Evolutionary conservation across 1,140 invertebrate species (phyloP), one percentile per base, ranked within the genome.

Genomic region (Pseudachorutes palmiensis): DNA sequence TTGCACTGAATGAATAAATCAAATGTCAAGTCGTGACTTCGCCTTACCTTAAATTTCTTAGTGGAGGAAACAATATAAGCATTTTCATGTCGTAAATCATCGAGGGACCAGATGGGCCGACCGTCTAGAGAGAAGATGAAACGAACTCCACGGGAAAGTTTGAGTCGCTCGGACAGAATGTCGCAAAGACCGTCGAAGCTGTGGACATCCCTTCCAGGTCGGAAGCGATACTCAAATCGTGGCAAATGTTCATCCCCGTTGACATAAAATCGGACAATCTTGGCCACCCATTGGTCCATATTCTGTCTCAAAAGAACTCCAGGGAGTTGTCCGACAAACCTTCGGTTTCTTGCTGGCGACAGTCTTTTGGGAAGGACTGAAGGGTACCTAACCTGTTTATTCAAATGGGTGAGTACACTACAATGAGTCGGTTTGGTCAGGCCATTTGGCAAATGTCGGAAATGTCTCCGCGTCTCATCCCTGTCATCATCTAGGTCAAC

Each of bases 221-320:
- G 90, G 75, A 96, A 93, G 48, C 91, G 86, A 75, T 92, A 88
- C 77, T 92, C 90, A 24, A 93, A 83, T 0, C 92, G 91, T 48
- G 90, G 90, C 78, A 89, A 92, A 76, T 93, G 92, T 0, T 88
- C 88, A 78, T 96, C 92, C 2, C 93, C 93, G 84, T 96, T 97
- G 75, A 89, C 87, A 79, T 90, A 97, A 78, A 97, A 95, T 0
- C 88, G 87, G 41, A 96, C 89, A 28, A 91, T 80, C 62, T 74
- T 82, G 0, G 91, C 91, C 70, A 88, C 85, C 89, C 90, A 93
- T 74, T 90, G 91, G 49, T 71, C 63, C 72, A 71, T 71, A 58
- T 74, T 74, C 16, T 70, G 67, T 61, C 72, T 45, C 16, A 33
- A 24, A 26, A 69, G 58, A 2, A 74, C 32, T 61, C 69, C 68